Evolutionary conservation across 2,113 vertebrate species (phyloP), one percentile per base, ranked within the genome.

Genomic region (Ictalurus furcatus): DNA sequence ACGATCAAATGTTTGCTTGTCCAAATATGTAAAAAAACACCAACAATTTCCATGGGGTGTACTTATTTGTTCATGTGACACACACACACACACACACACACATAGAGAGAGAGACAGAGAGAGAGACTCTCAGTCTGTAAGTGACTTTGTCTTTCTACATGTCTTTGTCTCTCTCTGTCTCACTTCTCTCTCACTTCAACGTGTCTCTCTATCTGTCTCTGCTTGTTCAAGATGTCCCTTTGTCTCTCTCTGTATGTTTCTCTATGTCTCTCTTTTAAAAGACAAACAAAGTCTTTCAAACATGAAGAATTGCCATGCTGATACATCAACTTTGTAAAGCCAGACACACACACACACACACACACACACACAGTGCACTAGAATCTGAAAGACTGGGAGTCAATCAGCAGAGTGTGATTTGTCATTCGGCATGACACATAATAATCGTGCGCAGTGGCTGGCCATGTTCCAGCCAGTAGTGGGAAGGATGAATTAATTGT

Each of bases 151-250:
- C 52, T 54, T 11, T 54, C 52, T 12, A 21, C 8, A 28, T 11
- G 0, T 84, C 84, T 82, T 61, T 88, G 86, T 56, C 44, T 88
- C 89, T 88, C 90, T 93, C 89, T 85, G 87, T 92, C 88, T 85
- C 88, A 76, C 58, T 80, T 91, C 82, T 69, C 85, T 87, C 74
- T 80, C 84, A 61, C 76, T 86, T 82, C 71, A 30, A 63, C 86
- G 48, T 58, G 54, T 54, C 21, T 21, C 63, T 12, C 30, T 28
- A 25, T 34, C 44, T 61, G 23, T 28, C 59, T 73, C 85, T 6
- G 13, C n/a, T 44, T 54, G 6, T 67, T 54, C 12, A 19, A 16
- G 44, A 44, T 37, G 23, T 85, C 67, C 6, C 4, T 76, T 23
- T 37, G 12, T 52, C 74, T 81, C 63, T 88, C 4, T 4, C 4